Percentiles rank a stretch among this genome's conserved stretches.
These are phyloP conservation scores for Larimichthys crocea DNA, from an alignment of 2,113 vertebrate species.

Conservation along the genomic window DNA sequence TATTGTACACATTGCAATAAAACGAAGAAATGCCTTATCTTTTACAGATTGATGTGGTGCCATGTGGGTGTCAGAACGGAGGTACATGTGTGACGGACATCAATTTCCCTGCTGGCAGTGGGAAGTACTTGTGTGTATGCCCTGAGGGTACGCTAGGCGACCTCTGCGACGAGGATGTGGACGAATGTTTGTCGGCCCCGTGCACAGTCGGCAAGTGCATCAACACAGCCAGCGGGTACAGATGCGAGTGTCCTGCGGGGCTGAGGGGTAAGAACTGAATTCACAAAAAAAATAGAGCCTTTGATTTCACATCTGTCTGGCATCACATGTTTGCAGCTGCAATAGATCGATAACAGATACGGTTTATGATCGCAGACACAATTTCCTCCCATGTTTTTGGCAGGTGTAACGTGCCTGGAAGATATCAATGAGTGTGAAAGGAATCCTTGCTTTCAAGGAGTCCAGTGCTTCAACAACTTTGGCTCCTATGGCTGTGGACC, in stretches of 20 bases:
- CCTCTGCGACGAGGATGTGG: slow-evolving; percentile 77
- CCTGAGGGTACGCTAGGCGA: slow-evolving; percentile 79
- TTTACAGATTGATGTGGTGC: slow-evolving; percentile 82
- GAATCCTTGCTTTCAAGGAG: slow-evolving; percentile 82
- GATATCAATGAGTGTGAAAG: slow-evolving; percentile 85
- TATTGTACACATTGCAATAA: background rate
- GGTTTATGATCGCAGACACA: background rate
- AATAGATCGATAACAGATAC: background rate
- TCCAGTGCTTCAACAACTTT: slow-evolving; percentile 81
- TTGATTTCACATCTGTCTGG: background rate
- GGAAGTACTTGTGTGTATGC: slow-evolving; percentile 87
- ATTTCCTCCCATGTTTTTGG: slow-evolving; percentile 1
- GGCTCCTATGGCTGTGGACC: slow-evolving; percentile 82
- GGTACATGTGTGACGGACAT: slow-evolving; percentile 85
- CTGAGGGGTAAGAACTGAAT: slow-evolving; percentile 70
- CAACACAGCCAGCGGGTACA: slow-evolving; percentile 52
- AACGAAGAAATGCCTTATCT: background rate
- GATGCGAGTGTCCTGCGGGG: slow-evolving; percentile 80
- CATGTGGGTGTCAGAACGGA: slow-evolving; percentile 82
- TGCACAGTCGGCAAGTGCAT: slow-evolving; percentile 73
- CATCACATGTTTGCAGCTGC: background rate
- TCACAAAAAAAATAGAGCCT: background rate
- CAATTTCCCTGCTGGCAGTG: slow-evolving; percentile 84
- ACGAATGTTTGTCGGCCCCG: slow-evolving; percentile 73
- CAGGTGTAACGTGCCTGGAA: slow-evolving; percentile 82